phyloP scores from a whole-genome alignment of 1,140 invertebrate species.

The Trissolcus basalis region DNA sequence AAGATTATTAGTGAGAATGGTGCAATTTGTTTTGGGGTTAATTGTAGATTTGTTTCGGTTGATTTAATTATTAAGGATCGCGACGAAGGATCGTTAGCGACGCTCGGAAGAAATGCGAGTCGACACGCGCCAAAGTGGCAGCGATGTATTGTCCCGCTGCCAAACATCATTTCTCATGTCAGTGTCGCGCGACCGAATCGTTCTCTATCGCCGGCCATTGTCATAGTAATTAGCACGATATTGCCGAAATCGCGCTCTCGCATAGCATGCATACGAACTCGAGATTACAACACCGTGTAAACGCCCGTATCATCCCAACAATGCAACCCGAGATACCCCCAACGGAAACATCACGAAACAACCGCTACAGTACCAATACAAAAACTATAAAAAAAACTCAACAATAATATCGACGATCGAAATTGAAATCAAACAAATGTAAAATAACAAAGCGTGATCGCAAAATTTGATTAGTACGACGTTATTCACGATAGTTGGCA shows the following conservation, averaged over 20 bases:
- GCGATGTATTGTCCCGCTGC: conserved; percentile 47
- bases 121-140: conserved; percentile 37
- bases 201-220: conserved; percentile 40
- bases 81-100: conserved; percentile 42
- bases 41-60: too few relatives aligned
- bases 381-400: too few relatives aligned
- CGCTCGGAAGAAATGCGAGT: conserved; percentile 43
- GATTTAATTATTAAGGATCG: conserved; percentile 27
- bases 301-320: conserved; percentile 45
- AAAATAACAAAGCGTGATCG: too few relatives aligned
- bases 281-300: conserved; percentile 53
- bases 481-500: neutral
- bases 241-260: conserved; percentile 51
- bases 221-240: conserved; percentile 51
- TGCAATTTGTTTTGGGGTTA: too few relatives aligned
- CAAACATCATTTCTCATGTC: conserved; percentile 58
- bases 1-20: too few relatives aligned
- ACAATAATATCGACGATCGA: too few relatives aligned
- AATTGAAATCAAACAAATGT: too few relatives aligned
- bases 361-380: too few relatives aligned
- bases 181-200: conserved; percentile 30
- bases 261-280: conserved; percentile 34
- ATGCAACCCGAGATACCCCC: conserved; percentile 45
- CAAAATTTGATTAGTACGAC: too few relatives aligned
- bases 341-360: neutral